Percentiles rank a stretch among this genome's conserved stretches.
These are phyloP conservation scores for Aphidius ervi DNA, from an alignment of 1,140 invertebrate species.

Conservation along the genomic window DNA sequence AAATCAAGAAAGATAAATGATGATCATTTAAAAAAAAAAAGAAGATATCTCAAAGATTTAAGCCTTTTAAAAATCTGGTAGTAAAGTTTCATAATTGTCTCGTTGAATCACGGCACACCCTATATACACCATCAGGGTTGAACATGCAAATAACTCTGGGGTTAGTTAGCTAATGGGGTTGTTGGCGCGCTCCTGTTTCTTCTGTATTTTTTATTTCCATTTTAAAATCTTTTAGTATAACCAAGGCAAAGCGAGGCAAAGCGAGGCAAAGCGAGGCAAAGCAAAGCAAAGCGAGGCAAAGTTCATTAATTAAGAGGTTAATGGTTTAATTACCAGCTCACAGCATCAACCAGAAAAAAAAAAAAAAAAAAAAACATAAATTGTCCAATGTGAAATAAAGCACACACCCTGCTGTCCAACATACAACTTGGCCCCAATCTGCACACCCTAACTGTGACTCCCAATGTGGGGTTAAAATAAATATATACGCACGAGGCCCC, in stretches of 20 bases:
- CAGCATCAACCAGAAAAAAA: constrained; percentile 37
- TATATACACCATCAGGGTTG: constrained; percentile 22
- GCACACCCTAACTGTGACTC: too few species aligned
- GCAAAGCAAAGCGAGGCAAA: constrained; percentile 27
- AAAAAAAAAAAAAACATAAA: constrained; percentile 8
- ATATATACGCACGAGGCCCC: neutral
- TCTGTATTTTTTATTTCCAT: too few species aligned
- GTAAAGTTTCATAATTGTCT: constrained; percentile 51
- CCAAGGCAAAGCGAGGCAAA: too few species aligned
- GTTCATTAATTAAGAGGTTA: constrained; percentile 54
- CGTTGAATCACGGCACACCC: constrained; percentile 46
- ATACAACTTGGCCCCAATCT: too few species aligned
- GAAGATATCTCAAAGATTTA: constrained; percentile 34
- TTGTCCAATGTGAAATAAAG: neutral
- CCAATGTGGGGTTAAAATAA: too few species aligned
- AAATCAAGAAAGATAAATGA: constrained; percentile 9
- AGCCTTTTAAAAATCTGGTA: constrained; percentile 51
- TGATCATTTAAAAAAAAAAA: constrained; percentile 40
- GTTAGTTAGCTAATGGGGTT: constrained; percentile 54
- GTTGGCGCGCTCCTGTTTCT: neutral
- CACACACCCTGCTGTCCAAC: too few species aligned
- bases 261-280: constrained; percentile 25
- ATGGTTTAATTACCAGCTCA: constrained; percentile 53
- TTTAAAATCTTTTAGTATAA: too few species aligned
- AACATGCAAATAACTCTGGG: constrained; percentile 53